Evolutionary conservation across 1,140 invertebrate species (phyloP).

Genomic region (Pteromalus puparum): DNA sequence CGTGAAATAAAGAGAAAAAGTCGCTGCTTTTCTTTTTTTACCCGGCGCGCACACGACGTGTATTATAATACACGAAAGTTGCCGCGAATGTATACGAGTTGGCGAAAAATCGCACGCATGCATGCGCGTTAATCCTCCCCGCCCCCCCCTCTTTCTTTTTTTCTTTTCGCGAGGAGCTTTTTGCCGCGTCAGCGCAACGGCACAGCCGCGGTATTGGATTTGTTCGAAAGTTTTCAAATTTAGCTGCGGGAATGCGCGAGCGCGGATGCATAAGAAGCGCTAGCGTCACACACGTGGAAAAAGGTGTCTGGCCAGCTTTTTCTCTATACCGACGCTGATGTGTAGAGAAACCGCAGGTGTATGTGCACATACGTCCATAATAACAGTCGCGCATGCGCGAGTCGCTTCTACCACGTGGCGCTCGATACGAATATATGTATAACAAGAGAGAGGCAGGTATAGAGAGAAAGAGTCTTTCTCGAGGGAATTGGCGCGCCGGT

Average conservation of each 20-base stretch:
- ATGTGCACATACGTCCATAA: too few species aligned
- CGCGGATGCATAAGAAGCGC: neutral
- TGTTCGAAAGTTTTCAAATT: conserved; percentile 58
- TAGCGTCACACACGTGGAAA: neutral
- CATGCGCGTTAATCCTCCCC: conserved; percentile 19
- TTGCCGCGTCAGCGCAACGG: neutral
- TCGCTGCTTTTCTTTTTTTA: neutral
- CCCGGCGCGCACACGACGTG: too few species aligned
- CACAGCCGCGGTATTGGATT: conserved; percentile 55
- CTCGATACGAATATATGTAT: too few species aligned
- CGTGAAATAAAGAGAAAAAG: neutral
- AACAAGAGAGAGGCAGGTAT: too few species aligned
- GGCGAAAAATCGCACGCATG: conserved; percentile 1
- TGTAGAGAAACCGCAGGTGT: neutral
- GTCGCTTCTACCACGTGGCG: too few species aligned
- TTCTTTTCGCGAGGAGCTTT: neutral
- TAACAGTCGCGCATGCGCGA: too few species aligned
- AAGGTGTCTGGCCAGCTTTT: conserved; percentile 9
- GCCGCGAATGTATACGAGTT: neutral
- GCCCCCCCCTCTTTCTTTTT: neutral
- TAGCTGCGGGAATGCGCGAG: conserved; percentile 6
- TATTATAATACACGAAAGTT: neutral
- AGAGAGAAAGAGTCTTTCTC: neutral
- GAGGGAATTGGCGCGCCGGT: neutral
- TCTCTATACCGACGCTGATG: neutral